phyloP scores from a whole-genome alignment of 2,797 vertebrate species.

The Ctenosaura bakeri region DNA sequence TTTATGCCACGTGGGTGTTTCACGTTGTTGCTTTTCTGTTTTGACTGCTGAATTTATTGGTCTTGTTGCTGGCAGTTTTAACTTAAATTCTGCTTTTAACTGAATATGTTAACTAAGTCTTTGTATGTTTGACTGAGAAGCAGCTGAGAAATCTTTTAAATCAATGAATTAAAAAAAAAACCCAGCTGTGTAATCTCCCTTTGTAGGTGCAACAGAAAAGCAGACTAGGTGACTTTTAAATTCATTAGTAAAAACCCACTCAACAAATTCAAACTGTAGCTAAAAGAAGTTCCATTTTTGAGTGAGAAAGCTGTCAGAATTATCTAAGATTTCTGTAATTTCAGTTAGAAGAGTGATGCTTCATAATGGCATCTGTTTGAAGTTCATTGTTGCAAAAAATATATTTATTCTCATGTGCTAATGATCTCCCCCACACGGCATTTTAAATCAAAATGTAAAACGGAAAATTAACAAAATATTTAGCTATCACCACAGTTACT shows the following conservation, averaged over 20 bases:
- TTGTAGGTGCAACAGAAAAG: not conserved
- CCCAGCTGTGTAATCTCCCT: not conserved
- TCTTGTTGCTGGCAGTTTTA: not conserved
- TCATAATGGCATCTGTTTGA: slow-evolving; percentile 23
- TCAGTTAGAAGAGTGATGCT: not conserved
- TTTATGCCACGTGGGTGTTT: not conserved
- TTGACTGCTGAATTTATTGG: not conserved
- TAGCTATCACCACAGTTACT: not conserved
- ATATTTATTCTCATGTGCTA: slow-evolving; percentile 31
- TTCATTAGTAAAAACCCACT: not conserved
- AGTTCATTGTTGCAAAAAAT: slow-evolving; percentile 23
- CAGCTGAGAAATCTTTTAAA: not conserved
- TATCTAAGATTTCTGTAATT: not conserved
- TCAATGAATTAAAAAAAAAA: not conserved
- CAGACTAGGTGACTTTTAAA: not conserved
- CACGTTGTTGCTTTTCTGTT: not conserved
- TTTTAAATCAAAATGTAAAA: slow-evolving; percentile 51
- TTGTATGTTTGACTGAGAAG: not conserved
- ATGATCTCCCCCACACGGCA: slow-evolving; percentile 15
- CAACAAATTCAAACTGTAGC: not conserved
- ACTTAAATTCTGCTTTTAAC: not conserved
- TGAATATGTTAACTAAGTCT: not conserved
- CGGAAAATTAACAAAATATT: slow-evolving; percentile 33
- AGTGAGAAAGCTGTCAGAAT: not conserved
- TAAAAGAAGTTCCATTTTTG: not conserved